These are phyloP conservation scores for Archocentrus centrarchus DNA, from an alignment of 2,113 vertebrate genomes.

Conservation along the genomic window DNA sequence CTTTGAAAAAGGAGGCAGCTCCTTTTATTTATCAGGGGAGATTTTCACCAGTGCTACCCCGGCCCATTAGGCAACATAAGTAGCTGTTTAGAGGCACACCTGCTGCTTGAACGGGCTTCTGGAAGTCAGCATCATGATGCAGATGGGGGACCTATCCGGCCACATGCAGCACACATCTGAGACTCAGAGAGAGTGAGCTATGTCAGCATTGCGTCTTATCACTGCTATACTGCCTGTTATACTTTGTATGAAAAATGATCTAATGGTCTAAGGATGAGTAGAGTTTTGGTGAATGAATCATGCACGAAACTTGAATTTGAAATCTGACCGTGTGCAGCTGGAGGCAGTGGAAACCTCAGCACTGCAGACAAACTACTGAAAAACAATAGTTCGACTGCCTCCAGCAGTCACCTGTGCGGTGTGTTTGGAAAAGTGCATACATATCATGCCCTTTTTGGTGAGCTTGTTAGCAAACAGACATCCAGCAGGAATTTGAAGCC, in stretches of 20 bases:
- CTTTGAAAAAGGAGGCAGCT: constrained; percentile 23
- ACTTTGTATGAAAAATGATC: neutral
- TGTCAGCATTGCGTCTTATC: neutral
- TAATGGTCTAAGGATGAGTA: neutral
- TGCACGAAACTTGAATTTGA: neutral
- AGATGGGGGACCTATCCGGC: neutral
- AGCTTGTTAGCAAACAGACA: neutral
- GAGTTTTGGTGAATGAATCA: neutral
- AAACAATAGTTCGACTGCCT: too few relatives aligned
- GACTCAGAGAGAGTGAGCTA: neutral
- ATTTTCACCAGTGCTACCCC: neutral
- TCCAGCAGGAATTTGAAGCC: neutral
- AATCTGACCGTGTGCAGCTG: neutral
- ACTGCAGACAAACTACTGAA: neutral
- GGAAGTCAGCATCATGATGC: neutral
- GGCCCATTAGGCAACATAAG: constrained; percentile 15
- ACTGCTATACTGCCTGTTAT: neutral
- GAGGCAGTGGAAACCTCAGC: neutral
- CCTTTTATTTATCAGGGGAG: neutral
- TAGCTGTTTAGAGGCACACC: constrained; percentile 34
- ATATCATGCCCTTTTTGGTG: neutral
- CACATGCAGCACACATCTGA: constrained; percentile 10
- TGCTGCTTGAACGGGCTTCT: neutral
- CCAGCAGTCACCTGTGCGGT: too few relatives aligned
- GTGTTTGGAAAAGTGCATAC: neutral